Conservation (phyloP, 2,888 invertebrate genomes). For the Saturnia japonica region DNA sequence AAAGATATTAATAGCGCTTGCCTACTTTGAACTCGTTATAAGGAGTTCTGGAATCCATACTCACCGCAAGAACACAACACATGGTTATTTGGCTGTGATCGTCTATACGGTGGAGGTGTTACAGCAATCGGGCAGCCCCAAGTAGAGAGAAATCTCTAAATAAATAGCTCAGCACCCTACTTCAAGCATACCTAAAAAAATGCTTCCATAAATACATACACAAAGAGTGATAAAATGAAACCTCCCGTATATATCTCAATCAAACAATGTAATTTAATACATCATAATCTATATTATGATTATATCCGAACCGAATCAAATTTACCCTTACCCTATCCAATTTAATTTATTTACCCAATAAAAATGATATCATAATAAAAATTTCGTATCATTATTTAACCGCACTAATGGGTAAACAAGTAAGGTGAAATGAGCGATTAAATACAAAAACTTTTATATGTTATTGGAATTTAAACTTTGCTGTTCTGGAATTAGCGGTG, state of each 20-base stretch:
- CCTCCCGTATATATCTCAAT: not conserved
- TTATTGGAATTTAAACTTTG: slow-evolving; percentile 14
- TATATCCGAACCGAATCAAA: slow-evolving; percentile 12
- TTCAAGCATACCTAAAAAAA: no score
- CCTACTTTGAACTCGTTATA: no score
- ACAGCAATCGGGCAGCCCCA: no score
- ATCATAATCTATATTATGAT: not conserved
- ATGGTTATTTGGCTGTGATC: no score
- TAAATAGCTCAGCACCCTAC: no score
- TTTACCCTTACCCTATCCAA: slow-evolving; percentile 10
- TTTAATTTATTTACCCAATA: slow-evolving; percentile 19
- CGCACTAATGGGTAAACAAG: slow-evolving; percentile 34
- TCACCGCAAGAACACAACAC: no score
- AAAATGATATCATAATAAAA: slow-evolving; percentile 23
- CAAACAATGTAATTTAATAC: not conserved
- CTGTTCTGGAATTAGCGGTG: not conserved
- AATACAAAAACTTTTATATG: not conserved
- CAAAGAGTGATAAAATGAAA: not conserved
- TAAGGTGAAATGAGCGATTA: slow-evolving; percentile 30
- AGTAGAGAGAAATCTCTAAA: no score
- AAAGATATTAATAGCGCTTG: no score
- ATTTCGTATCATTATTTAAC: slow-evolving; percentile 23
- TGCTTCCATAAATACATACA: not conserved
- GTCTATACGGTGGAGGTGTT: no score
- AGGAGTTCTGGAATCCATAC: no score